Percentiles rank a stretch among this genome's conserved stretches.
Conservation (phyloP, 2,888 invertebrate species). For the Chalcosyrphus nemorum region DNA sequence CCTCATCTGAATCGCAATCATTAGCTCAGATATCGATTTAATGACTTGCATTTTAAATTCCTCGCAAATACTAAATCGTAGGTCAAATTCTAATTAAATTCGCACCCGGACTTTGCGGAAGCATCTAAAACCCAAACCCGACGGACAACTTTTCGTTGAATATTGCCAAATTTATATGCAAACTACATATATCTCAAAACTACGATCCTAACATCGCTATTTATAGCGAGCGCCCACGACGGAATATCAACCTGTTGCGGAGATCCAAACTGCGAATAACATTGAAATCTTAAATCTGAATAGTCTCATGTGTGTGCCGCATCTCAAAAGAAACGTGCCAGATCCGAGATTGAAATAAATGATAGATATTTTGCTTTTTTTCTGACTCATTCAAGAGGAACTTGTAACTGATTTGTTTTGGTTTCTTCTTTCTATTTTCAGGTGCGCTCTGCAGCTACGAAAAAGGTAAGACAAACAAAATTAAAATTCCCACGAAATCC, state of each 20-base stretch:
- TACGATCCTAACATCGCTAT: neutral
- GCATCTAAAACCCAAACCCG: constrained; percentile 9
- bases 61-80: neutral
- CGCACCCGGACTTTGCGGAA: constrained; percentile 14
- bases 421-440: constrained; percentile 31
- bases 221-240: constrained; percentile 37
- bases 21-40: neutral
- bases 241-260: constrained; percentile 33
- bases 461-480: constrained; percentile 44
- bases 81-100: neutral
- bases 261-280: neutral
- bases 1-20: neutral
- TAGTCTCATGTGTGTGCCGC: constrained; percentile 1
- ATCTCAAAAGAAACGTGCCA: constrained; percentile 2
- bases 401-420: constrained; percentile 18
- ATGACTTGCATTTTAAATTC: constrained; percentile 8
- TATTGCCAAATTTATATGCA: constrained; percentile 34
- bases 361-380: neutral
- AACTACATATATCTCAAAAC: constrained; percentile 21
- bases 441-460: constrained; percentile 47
- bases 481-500: constrained; percentile 54
- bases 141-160: constrained; percentile 11
- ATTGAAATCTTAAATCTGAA: constrained; percentile 15
- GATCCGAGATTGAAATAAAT: constrained; percentile 11
- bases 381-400: constrained; percentile 37